Conservation (phyloP, 2,113 vertebrate genomes). For the Clinocottus analis region DNA sequence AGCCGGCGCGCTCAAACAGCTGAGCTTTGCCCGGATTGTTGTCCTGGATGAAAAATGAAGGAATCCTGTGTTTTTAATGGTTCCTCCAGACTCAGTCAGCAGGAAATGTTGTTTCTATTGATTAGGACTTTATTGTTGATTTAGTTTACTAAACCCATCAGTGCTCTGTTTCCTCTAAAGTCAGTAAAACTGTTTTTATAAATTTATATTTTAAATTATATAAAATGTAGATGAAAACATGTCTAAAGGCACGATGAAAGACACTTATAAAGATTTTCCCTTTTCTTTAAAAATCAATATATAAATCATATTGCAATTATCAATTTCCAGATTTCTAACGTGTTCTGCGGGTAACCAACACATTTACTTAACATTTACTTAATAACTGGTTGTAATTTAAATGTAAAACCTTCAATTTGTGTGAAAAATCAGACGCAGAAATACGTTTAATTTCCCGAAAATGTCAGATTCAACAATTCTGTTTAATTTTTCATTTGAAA, state of each 20-base stretch:
- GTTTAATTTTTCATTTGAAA: neutral
- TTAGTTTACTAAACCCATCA: no score
- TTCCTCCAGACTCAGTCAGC: no score
- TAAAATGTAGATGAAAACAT: no score
- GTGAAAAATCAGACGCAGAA: neutral
- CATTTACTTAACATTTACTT: neutral
- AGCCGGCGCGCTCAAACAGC: slow-evolving; percentile 78
- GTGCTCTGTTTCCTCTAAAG: no score
- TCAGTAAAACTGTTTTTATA: no score
- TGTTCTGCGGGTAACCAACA: neutral
- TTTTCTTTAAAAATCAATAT: no score
- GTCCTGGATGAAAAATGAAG: no score
- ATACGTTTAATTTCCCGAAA: no score
- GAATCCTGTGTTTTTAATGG: no score
- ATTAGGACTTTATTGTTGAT: neutral
- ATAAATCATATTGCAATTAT: neutral
- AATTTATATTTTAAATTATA: no score
- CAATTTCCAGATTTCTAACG: neutral
- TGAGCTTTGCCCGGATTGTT: slow-evolving; percentile 69
- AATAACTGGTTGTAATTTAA: neutral
- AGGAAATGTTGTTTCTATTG: neutral
- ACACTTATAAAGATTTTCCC: no score
- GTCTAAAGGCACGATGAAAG: no score
- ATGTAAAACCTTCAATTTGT: neutral
- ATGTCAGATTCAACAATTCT: neutral